phyloP scores from a whole-genome alignment of 1,140 invertebrate species.

The Drosophila simulans region DNA sequence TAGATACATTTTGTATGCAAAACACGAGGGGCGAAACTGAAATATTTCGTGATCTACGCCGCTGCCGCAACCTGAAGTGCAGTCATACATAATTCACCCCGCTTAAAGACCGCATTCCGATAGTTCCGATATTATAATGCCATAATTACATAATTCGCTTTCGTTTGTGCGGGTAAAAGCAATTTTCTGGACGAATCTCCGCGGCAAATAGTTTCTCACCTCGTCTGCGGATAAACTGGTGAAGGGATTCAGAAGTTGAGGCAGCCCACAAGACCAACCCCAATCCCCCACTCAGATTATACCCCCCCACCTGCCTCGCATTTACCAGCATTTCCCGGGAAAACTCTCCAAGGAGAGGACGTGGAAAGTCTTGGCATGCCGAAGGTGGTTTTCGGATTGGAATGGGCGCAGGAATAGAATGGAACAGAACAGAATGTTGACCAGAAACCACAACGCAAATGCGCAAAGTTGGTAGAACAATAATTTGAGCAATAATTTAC shows the following conservation, averaged over 20 bases:
- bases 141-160: slow-evolving; percentile 44
- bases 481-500: slow-evolving; percentile 34
- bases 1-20: slow-evolving; percentile 71
- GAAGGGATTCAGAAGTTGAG: slow-evolving; percentile 21
- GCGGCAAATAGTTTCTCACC: slow-evolving; percentile 33
- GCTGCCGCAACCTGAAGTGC: slow-evolving; percentile 14
- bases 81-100: slow-evolving; percentile 43
- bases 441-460: slow-evolving; percentile 50
- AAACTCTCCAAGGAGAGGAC: neutral
- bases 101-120: slow-evolving; percentile 24
- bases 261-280: neutral
- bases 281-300: no score
- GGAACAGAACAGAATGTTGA: slow-evolving; percentile 21
- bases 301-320: neutral
- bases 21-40: slow-evolving; percentile 36
- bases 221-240: slow-evolving; percentile 26
- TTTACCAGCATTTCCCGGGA: neutral
- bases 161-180: slow-evolving; percentile 22
- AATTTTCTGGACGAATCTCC: slow-evolving; percentile 37
- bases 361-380: slow-evolving; percentile 33
- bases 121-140: slow-evolving; percentile 28
- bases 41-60: slow-evolving; percentile 31
- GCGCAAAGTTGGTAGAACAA: slow-evolving; percentile 39
- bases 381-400: slow-evolving; percentile 15
- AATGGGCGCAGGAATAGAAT: slow-evolving; percentile 1